A percentile compares a stretch with the other conserved stretches of the same genome.
phyloP scores from a whole-genome alignment of 2,797 vertebrate species.

The Darevskia mixta region DNA sequence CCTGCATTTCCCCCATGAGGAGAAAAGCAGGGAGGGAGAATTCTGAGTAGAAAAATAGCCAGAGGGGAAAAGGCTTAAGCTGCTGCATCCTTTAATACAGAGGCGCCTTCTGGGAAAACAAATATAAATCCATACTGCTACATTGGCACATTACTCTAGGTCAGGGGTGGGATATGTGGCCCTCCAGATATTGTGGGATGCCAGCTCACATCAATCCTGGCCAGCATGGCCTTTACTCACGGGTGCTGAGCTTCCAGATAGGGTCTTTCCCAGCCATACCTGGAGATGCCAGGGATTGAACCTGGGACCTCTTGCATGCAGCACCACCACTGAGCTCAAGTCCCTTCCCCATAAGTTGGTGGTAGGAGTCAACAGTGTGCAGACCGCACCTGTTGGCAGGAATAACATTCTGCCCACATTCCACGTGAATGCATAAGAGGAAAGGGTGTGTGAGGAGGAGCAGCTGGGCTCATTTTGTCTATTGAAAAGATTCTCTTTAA shows the following conservation, averaged over 20 bases:
- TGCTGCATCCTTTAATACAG: too few relatives aligned
- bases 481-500: slow-evolving; percentile 74
- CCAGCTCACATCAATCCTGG: too few relatives aligned
- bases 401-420: background rate
- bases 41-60: background rate
- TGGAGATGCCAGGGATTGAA: background rate
- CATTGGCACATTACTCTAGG: too few relatives aligned
- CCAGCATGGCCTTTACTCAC: too few relatives aligned
- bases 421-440: background rate
- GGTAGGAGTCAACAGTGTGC: background rate
- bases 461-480: slow-evolving; percentile 50
- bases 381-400: background rate
- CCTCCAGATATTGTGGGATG: too few relatives aligned
- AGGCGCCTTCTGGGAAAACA: background rate
- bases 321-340: too few relatives aligned
- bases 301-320: too few relatives aligned
- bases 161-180: too few relatives aligned
- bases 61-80: background rate
- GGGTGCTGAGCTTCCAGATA: too few relatives aligned
- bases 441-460: slow-evolving; percentile 25
- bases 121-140: background rate
- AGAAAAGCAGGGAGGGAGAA: background rate
- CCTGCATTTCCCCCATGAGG: background rate
- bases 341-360: background rate
- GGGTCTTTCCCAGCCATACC: background rate